Evolutionary conservation across 23 tunicate genomes (phyloP).

Genomic region (Aplidium turbinatum): DNA sequence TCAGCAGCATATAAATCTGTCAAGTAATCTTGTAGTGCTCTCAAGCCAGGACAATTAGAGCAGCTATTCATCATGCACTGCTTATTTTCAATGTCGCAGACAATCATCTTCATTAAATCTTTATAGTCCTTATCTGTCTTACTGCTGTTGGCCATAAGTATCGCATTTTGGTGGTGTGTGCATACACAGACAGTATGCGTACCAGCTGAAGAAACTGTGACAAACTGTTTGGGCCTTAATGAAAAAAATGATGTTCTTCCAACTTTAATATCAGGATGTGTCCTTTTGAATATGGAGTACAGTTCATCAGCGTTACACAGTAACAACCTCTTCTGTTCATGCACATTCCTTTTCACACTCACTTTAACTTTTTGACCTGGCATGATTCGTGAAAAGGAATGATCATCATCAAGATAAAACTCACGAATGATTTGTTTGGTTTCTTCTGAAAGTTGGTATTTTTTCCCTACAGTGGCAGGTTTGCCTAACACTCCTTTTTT

Average conservation of each 20-base stretch:
- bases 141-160: not conserved
- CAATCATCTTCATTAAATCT: constrained; percentile 6
- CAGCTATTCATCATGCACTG: constrained; percentile 4
- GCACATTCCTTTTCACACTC: not conserved
- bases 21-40: not conserved
- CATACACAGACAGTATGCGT: constrained; percentile 16
- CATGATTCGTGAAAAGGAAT: constrained; percentile 6
- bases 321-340: not conserved
- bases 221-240: constrained; percentile 7
- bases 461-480: not conserved
- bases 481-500: too few relatives aligned
- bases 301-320: constrained; percentile 9
- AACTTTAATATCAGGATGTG: constrained; percentile 3
- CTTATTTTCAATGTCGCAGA: constrained; percentile 1
- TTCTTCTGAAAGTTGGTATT: not conserved
- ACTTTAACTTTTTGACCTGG: constrained; percentile 27
- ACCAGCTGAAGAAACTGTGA: constrained; percentile 3
- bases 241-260: not conserved
- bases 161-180: constrained; percentile 22
- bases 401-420: constrained; percentile 1
- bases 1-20: not conserved
- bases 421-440: not conserved
- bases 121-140: not conserved
- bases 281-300: not conserved
- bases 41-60: not conserved